Percentiles rank a stretch among this genome's conserved stretches.
phyloP scores from a whole-genome alignment of 2,888 invertebrate species.

The Heteromyza rotundicornis region DNA sequence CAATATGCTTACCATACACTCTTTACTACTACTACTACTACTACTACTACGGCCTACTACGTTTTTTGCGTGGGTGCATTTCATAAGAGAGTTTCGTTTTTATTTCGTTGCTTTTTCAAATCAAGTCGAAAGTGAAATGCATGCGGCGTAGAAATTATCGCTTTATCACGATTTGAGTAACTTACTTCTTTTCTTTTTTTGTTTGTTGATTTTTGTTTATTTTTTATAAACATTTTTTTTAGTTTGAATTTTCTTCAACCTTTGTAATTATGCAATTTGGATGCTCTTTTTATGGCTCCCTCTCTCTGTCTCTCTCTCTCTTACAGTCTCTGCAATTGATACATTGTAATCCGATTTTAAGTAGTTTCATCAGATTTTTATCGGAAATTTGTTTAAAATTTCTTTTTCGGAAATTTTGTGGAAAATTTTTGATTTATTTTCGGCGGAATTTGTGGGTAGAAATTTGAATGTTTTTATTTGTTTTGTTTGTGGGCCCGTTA shows the following conservation, averaged over 20 bases:
- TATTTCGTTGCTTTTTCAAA: not conserved
- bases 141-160: conserved; percentile 34
- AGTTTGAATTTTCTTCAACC: not conserved
- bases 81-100: too few species aligned
- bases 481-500: too few species aligned
- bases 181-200: conserved; percentile 3
- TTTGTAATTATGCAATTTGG: conserved; percentile 26
- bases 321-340: conserved; percentile 17
- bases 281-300: not conserved
- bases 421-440: too few species aligned
- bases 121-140: conserved; percentile 34
- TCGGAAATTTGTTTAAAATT: conserved; percentile 25
- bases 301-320: not conserved
- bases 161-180: conserved; percentile 32
- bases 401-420: not conserved
- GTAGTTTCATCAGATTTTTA: conserved; percentile 30
- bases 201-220: not conserved
- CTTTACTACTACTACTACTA: not conserved
- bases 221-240: conserved; percentile 15
- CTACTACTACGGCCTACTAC: not conserved
- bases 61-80: not conserved
- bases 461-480: too few species aligned
- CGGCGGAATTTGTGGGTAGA: too few species aligned
- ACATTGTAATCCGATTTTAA: conserved; percentile 18
- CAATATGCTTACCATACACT: not conserved